Base-by-base conservation (phyloP, 1,140 invertebrate species). In the Ceratoteleas bidentatus region DNA sequence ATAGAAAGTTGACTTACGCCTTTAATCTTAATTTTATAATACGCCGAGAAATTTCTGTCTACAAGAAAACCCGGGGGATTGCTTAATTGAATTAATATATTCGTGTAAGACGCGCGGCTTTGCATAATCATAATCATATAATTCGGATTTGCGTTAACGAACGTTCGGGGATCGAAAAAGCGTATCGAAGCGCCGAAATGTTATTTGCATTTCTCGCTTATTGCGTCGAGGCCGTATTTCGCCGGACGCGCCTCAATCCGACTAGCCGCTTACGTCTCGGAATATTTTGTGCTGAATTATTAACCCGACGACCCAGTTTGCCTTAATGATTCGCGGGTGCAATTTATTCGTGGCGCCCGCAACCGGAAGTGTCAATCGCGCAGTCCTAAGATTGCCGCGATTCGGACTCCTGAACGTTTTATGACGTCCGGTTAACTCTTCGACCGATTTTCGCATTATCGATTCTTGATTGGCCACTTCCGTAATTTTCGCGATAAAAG, bases 11-110 rank as follows among this genome's bases (percentile, higher is more conserved):
- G 75, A 79, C 75, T 72, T 79, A 72, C 66, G 60, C 75, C 53
- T 79, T 79, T 72, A 72, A 79, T 79, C 75, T 72, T 72, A 79
- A 79, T 79, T 79, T 79, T 72, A 79, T 79, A 79, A 79, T 66
- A 57, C 66, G 32, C 16, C 53, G 60, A 78, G 66, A 70, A 57
- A 70, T 70, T 77, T 69, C 58, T 52, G 34, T 6, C 36, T 34
- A 68, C 53, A 69, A 70, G 75, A n/a, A 78, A 65, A 58, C 75
- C 24, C 24, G 24, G 24, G 14, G 6, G 75, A 77, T 58, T 43
- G 74, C 65, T 70, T 78, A 70, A 70, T 78, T 78, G 64, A 78
- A 78, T 70, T 57, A 70, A 78, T 78, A 62, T 78, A 78, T 70
- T 65, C 75, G 14, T n/a, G 40, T 54, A 33, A 78, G 65, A 64